Conservation (phyloP, 1,140 invertebrate species). For the Eriosoma lanigerum region DNA sequence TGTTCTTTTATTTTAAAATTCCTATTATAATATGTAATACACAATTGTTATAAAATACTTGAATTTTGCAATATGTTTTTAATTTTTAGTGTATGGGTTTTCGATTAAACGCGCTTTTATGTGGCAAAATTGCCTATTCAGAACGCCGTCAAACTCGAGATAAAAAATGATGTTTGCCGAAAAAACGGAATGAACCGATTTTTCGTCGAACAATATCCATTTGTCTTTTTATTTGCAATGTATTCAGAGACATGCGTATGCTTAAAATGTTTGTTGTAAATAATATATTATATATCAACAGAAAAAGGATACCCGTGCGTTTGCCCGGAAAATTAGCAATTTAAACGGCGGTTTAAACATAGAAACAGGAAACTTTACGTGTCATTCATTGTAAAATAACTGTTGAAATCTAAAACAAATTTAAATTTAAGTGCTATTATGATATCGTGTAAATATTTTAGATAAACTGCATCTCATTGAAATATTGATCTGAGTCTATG, state of each 20-base stretch:
- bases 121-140: conserved; percentile 8
- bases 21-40: too few relatives aligned
- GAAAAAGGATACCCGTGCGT: background rate
- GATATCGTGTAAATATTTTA: background rate
- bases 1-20: too few relatives aligned
- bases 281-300: background rate
- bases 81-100: too few relatives aligned
- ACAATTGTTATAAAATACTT: too few relatives aligned
- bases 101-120: background rate
- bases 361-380: too few relatives aligned
- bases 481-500: too few relatives aligned
- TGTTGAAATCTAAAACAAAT: background rate
- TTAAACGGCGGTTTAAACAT: background rate
- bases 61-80: too few relatives aligned
- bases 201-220: conserved; percentile 3
- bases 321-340: background rate
- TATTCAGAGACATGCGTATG: background rate
- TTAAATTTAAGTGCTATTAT: background rate
- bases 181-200: too few relatives aligned
- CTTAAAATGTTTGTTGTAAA: background rate
- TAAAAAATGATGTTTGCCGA: background rate
- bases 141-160: background rate
- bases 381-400: background rate
- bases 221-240: conserved; percentile 18
- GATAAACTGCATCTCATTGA: too few relatives aligned